Conservation (phyloP, 2,113 vertebrate genomes). For the Anser cygnoides region DNA sequence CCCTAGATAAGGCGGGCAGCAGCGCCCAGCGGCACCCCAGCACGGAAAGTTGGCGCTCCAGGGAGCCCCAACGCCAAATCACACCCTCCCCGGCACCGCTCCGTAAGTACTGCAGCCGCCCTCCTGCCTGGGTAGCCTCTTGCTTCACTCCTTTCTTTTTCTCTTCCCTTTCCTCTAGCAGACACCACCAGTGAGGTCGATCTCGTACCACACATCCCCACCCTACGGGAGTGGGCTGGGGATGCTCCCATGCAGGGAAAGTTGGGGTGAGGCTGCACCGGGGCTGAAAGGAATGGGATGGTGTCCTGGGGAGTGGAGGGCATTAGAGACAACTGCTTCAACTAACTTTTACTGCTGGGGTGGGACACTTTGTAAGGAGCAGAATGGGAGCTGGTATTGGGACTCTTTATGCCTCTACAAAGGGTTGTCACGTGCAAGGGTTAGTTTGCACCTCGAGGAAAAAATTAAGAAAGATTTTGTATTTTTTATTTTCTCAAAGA, state of each 20-base stretch:
- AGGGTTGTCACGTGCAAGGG: not conserved
- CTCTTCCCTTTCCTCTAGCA: not conserved
- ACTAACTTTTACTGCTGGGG: not conserved
- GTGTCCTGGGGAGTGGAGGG: fast-evolving
- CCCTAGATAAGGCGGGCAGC: slow-evolving; percentile 70
- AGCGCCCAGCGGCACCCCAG: not conserved
- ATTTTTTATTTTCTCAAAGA: not conserved
- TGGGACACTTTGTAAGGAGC: not conserved
- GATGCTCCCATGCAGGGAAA: not conserved
- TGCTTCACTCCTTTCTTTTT: not conserved
- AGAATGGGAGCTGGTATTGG: not conserved
- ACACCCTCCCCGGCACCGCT: not conserved
- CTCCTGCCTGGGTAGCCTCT: fast-evolving
- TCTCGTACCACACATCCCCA: not conserved
- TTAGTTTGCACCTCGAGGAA: not conserved
- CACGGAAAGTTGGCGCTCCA: not conserved
- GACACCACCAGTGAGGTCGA: not conserved
- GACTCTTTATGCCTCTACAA: not conserved
- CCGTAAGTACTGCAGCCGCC: slow-evolving; percentile 61
- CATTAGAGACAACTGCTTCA: not conserved
- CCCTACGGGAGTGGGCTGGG: not conserved
- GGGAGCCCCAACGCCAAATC: not conserved
- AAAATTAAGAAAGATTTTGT: not conserved
- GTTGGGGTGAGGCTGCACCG: fast-evolving
- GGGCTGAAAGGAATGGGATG: not conserved